Conservation (phyloP, 2,888 invertebrate species). For the Drosophila crucigera region DNA sequence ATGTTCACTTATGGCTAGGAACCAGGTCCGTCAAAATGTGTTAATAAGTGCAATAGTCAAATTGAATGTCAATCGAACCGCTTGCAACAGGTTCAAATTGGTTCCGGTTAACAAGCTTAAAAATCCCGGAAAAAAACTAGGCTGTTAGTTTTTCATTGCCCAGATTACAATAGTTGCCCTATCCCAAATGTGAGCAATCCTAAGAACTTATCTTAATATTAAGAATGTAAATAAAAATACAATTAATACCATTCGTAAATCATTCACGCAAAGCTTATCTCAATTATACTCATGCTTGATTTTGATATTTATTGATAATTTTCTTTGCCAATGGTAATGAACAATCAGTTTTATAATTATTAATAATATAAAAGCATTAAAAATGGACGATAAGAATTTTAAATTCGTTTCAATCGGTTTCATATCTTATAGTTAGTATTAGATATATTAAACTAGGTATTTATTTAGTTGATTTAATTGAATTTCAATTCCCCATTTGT, state of each 20-base stretch:
- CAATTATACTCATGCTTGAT: no score
- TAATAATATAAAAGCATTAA: background rate
- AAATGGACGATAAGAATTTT: background rate
- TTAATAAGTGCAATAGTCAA: slow-evolving; percentile 52
- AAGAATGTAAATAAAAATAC: background rate
- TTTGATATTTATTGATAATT: no score
- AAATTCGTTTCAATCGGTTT: background rate
- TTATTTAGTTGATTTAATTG: background rate
- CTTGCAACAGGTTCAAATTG: slow-evolving; percentile 55
- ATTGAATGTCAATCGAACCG: slow-evolving; percentile 48
- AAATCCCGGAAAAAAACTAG: background rate
- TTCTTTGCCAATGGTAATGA: background rate
- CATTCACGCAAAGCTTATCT: no score
- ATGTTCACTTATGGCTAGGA: background rate
- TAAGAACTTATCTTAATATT: background rate
- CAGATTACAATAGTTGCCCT: background rate
- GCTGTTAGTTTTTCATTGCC: background rate
- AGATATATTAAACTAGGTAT: no score
- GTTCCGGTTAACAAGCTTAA: slow-evolving; percentile 9
- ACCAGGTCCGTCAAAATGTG: slow-evolving; percentile 48
- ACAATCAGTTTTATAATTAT: background rate
- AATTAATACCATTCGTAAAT: background rate
- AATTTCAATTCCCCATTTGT: no score
- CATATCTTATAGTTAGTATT: background rate
- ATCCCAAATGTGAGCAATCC: background rate